phyloP scores from a whole-genome alignment of 2,888 invertebrate species.

The Acleris emargana region DNA sequence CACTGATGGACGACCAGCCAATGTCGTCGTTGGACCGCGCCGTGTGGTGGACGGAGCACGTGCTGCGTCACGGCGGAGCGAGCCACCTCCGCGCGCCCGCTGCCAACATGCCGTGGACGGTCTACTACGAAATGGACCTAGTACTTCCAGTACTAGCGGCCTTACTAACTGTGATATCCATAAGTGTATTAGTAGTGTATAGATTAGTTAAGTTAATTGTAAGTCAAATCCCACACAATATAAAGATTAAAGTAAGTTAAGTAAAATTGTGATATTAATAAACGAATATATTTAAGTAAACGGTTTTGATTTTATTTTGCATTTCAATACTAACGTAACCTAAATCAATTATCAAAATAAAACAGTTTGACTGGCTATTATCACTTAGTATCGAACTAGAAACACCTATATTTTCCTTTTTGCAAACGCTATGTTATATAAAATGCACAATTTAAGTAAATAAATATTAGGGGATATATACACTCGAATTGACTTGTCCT shows the following conservation, averaged over 20 bases:
- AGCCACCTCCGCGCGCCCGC: slow-evolving; percentile 44
- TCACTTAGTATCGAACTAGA: too few species aligned
- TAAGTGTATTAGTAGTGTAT: slow-evolving; percentile 3
- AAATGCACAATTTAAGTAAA: too few species aligned
- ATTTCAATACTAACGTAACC: too few species aligned
- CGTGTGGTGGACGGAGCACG: slow-evolving; percentile 52
- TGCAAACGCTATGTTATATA: too few species aligned
- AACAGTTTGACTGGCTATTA: too few species aligned
- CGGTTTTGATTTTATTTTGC: too few species aligned
- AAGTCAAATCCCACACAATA: neutral
- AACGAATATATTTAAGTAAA: too few species aligned
- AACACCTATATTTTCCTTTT: too few species aligned
- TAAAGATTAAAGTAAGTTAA: neutral
- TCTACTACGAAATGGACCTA: slow-evolving; percentile 37
- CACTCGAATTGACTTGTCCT: too few species aligned
- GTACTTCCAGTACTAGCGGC: slow-evolving; percentile 16
- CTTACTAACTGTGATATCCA: neutral
- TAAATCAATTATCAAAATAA: too few species aligned
- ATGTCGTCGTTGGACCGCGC: slow-evolving; percentile 45
- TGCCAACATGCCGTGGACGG: slow-evolving; percentile 44
- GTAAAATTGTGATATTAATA: neutral
- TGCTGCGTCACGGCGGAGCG: slow-evolving; percentile 48
- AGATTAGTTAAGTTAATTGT: neutral
- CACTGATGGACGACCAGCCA: slow-evolving; percentile 46
- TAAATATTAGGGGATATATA: too few species aligned